Evolutionary conservation across 1,140 invertebrate genomes (phyloP), one percentile per base, ranked within the genome.

Genomic region (Sycobia sp.): DNA sequence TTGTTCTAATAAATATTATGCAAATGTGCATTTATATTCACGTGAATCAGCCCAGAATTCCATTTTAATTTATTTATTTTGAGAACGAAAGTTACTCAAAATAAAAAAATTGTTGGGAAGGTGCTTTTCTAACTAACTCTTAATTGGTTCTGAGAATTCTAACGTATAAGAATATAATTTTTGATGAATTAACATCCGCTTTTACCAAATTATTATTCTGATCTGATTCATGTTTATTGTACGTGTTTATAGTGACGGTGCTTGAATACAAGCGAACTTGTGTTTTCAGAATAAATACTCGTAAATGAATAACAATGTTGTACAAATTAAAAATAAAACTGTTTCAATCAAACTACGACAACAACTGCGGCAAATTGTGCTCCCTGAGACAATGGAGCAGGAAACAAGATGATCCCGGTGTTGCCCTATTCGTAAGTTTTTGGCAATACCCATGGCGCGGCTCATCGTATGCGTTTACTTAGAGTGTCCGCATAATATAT

Each of bases 401-500:
- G n/a, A 53, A 23, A 34, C 7, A 49, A 49, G 44, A 62, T 49
- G 43, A 62, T 55, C 27, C 18, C 41, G 50, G 16, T 38, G 41
- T 29, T 55, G 50, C 22, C 3, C 13, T 27, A 14, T 20, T 38
- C 4, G 20, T 43, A 32, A n/a, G 13, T 9, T 10, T 44, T 50
- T 27, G 44, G n/a, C 32, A 44, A 57, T 9, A 34, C 11, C 16
- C 11, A 18, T 47, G 43, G 22, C 29, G 38, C 11, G 23, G 46
- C 34, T 49, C 34, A 38, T 59, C 34, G 56, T 39, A 22, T 36
- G 18, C 5, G 39, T 41, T 54, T 46, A 60, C 27, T 61, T 46
- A 62, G 13, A 39, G 47, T 20, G 38, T 46, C 32, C 49, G 18
- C 47, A 53, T 61, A 44, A 53, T 38, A 10, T 47, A 62, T 62